A percentile compares a stretch with the other conserved stretches of the same genome.
phyloP scores from a whole-genome alignment of 2,888 invertebrate genomes.

The Eupeodes luniger region DNA sequence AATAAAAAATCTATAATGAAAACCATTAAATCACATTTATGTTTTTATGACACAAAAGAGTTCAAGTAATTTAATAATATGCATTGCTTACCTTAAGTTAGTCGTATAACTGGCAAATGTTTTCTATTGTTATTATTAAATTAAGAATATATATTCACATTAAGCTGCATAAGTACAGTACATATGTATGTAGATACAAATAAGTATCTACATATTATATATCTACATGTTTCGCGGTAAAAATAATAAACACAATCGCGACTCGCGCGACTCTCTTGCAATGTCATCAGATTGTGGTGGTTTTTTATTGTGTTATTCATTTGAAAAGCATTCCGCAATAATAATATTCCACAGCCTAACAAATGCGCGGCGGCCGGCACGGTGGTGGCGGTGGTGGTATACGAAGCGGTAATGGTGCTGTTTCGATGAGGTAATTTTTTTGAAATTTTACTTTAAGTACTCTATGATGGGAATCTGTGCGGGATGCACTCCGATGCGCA shows the following conservation, averaged over 20 bases:
- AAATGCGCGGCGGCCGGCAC: too few species aligned
- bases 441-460: conserved; percentile 22
- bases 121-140: conserved; percentile 4
- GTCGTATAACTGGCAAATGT: neutral
- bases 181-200: neutral
- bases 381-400: neutral
- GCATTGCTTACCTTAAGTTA: conserved; percentile 4
- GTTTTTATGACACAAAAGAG: conserved; percentile 7
- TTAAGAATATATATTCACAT: neutral
- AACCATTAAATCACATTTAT: conserved; percentile 29
- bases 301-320: neutral
- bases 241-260: conserved; percentile 20
- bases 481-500: conserved; percentile 67
- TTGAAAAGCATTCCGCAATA: conserved; percentile 36
- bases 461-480: conserved; percentile 5
- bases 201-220: too few species aligned
- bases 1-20: conserved; percentile 14
- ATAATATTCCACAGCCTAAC: conserved; percentile 10
- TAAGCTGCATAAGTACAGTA: neutral
- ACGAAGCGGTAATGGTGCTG: neutral
- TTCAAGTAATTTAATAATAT: neutral
- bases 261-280: conserved; percentile 30
- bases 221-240: conserved; percentile 8
- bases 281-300: neutral
- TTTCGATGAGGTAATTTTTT: conserved; percentile 15